Conservation (phyloP, 2,113 vertebrate species). For the Mus pahari region DNA sequence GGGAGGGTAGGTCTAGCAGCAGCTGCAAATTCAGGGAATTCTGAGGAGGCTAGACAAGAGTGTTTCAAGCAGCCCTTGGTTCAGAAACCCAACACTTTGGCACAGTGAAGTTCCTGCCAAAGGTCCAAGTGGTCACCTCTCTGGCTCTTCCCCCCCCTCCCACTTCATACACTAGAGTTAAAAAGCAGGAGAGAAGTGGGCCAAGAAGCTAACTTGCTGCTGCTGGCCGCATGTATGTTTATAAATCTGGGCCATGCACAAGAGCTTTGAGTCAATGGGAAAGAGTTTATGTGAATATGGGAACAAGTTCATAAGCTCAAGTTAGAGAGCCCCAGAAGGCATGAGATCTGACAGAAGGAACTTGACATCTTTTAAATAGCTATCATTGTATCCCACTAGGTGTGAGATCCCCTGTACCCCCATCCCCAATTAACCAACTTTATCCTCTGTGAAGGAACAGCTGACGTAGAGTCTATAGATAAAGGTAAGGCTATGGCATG, state of each 20-base stretch:
- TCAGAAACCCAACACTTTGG: constrained; percentile 52
- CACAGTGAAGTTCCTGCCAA: constrained; percentile 58
- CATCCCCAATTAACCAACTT: background rate
- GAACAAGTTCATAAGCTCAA: background rate
- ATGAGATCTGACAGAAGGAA: constrained; percentile 13
- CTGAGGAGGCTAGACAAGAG: background rate
- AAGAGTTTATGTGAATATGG: background rate
- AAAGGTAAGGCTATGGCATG: background rate
- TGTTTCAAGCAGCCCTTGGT: background rate
- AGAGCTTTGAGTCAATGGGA: constrained; percentile 61
- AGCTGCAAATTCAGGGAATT: background rate
- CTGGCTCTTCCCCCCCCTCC: background rate
- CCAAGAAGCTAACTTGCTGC: constrained; percentile 70
- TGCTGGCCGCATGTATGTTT: constrained; percentile 68
- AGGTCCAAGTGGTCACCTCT: constrained; percentile 62
- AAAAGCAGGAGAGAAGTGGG: constrained; percentile 74
- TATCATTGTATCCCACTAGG: background rate
- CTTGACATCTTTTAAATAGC: constrained; percentile 19
- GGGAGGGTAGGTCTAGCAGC: background rate
- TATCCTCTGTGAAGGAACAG: background rate
- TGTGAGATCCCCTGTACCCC: background rate
- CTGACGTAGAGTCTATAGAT: background rate
- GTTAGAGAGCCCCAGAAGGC: background rate
- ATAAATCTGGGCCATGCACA: constrained; percentile 52
- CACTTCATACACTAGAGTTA: constrained; percentile 15